These are phyloP conservation scores for Amphiprion ocellaris DNA, from an alignment of 2,113 vertebrate genomes.

Conservation along the genomic window DNA sequence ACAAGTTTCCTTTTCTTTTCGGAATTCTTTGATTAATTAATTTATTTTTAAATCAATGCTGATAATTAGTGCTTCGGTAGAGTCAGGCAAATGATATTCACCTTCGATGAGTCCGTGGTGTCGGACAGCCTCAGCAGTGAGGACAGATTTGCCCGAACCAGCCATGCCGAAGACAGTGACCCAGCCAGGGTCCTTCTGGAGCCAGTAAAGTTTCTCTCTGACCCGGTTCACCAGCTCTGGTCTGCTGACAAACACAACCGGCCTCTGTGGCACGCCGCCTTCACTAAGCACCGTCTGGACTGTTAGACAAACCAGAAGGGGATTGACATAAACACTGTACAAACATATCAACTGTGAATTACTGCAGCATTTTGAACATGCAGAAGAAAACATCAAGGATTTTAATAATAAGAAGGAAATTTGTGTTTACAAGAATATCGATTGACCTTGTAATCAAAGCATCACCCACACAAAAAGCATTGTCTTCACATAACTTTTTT, in stretches of 20 bases:
- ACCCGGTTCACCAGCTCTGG: slow-evolving; percentile 86
- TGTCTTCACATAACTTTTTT: no score
- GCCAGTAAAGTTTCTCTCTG: slow-evolving; percentile 86
- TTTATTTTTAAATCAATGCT: no score
- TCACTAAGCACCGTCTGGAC: slow-evolving; percentile 91
- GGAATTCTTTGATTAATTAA: no score
- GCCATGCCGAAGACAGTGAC: slow-evolving; percentile 96
- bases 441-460: not conserved
- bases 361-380: not conserved
- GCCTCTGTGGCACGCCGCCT: slow-evolving; percentile 96
- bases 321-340: not conserved
- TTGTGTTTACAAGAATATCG: not conserved
- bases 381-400: not conserved
- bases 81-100: slow-evolving; percentile 64
- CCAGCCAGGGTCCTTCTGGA: slow-evolving; percentile 90
- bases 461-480: not conserved
- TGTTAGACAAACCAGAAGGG: slow-evolving; percentile 66
- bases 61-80: not conserved
- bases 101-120: slow-evolving; percentile 89
- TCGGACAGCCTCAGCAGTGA: slow-evolving; percentile 93
- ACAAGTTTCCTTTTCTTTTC: no score
- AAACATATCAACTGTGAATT: not conserved
- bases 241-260: slow-evolving; percentile 93
- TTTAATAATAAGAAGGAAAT: not conserved
- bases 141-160: slow-evolving; percentile 96